Base-by-base conservation (phyloP, 2,888 invertebrate species). In the Phasia obesa region DNA sequence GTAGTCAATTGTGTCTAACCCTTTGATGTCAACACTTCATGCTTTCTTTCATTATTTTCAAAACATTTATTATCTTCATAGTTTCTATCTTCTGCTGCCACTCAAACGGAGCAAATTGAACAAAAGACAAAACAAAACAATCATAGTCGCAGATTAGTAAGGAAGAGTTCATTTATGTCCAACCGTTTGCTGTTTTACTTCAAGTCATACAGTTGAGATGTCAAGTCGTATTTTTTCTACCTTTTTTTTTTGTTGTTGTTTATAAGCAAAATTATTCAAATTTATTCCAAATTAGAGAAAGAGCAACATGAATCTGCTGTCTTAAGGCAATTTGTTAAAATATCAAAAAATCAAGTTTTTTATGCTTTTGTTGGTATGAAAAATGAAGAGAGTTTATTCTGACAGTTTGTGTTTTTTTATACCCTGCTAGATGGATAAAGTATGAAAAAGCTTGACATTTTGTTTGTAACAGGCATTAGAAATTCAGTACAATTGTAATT, bases 251-350 rank as follows among this genome's bases (percentile, higher is more conserved):
- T 25, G 13, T 21, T 17, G 13, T 21, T 19, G 25, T 62, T 42
- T 27, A 2, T 15, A 13, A 42, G 19, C 35, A 31, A 9, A 49
- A 51, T 15, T 25, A 42, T 53, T 60, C 21, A 74, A 64, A 64
- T 65, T 44, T 55, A 47, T 64, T 47, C 23, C 17, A 74, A 64
- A 55, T 55, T 31, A 57, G 17, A 44, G 31, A 21, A 53, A 74
- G 25, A 57, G 31, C 44, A 64, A 55, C 53, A 53, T 35, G 55
- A 25, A 57, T 74, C 65, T 64, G 31, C 19, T 74, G 47, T 53
- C 80, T 57, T 64, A 64, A 38, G 59, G 76, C 69, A 69, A 69
- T 59, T 76, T 69, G 60, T 69, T 69, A 69, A 69, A 76, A 69
- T 60, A 60, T 60, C 51, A 60, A 35, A 69, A 69, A 55, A 53